Conservation (phyloP, 1,140 invertebrate genomes). For the Bombus consobrinus region DNA sequence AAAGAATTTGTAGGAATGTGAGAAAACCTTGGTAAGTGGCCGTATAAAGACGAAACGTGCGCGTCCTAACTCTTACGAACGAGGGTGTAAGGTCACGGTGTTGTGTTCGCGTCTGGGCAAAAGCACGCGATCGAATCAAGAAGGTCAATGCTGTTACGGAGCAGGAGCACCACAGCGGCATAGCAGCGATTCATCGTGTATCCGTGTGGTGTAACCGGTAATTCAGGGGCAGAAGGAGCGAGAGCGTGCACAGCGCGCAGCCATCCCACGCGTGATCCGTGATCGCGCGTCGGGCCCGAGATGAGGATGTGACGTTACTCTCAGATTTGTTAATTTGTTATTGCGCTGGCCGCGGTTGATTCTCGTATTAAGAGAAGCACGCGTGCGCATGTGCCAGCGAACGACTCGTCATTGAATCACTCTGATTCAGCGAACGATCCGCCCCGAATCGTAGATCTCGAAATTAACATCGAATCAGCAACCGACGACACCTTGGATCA, state of each 20-base stretch:
- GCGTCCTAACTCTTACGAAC: too few species aligned
- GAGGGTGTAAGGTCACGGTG: neutral
- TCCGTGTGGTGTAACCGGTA: constrained; percentile 24
- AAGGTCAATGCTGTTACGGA: constrained; percentile 70
- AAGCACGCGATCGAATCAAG: constrained; percentile 65
- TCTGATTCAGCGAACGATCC: neutral
- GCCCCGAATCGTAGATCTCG: neutral
- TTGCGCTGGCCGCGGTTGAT: constrained; percentile 68
- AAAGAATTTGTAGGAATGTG: too few species aligned
- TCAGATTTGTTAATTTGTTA: constrained; percentile 74
- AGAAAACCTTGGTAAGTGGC: too few species aligned
- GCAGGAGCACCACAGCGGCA: neutral
- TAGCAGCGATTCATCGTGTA: neutral
- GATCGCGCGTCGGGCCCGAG: constrained; percentile 20
- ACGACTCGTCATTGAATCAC: constrained; percentile 13
- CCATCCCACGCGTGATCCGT: constrained; percentile 51
- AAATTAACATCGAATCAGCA: too few species aligned
- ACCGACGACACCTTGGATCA: too few species aligned
- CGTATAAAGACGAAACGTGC: too few species aligned
- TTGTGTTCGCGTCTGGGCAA: neutral
- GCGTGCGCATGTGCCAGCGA: neutral
- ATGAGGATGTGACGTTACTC: constrained; percentile 74
- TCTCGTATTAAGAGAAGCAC: constrained; percentile 22
- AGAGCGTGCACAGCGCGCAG: neutral
- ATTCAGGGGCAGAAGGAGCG: constrained; percentile 60